Conservation (phyloP, 2,888 invertebrate genomes). For the Trissonchulus latispiculum region DNA sequence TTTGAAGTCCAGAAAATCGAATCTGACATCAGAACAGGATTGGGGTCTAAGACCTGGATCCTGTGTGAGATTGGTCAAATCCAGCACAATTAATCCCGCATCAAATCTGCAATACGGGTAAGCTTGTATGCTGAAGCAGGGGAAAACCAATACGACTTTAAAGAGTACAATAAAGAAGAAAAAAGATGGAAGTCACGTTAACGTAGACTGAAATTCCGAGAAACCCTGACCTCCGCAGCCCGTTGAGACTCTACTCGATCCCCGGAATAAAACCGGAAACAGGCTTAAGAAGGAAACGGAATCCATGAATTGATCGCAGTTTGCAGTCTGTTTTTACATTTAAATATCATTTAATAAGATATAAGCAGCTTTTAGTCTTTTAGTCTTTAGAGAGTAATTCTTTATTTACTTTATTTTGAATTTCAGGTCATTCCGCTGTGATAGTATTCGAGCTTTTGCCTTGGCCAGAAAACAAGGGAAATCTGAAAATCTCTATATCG, state of each 20-base stretch:
- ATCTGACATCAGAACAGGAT: slow-evolving; percentile 39
- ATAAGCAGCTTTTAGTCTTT: neutral
- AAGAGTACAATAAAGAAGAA: too few species aligned
- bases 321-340: neutral
- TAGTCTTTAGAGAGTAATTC: neutral
- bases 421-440: neutral
- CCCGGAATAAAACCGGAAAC: too few species aligned
- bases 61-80: slow-evolving; percentile 43
- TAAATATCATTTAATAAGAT: neutral
- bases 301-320: neutral
- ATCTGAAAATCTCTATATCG: neutral
- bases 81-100: slow-evolving; percentile 35
- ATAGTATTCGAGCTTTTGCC: neutral
- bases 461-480: neutral
- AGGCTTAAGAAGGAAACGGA: too few species aligned
- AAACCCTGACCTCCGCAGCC: too few species aligned
- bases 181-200: too few species aligned
- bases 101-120: neutral
- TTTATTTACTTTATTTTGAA: too few species aligned
- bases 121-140: too few species aligned
- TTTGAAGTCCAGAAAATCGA: neutral
- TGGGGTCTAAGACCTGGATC: slow-evolving; percentile 45
- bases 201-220: too few species aligned
- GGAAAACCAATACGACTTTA: too few species aligned
- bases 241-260: too few species aligned